Percentiles rank a stretch among this genome's conserved stretches.
Conservation (phyloP, 2,113 vertebrate genomes). For the Ceyx melanurus region DNA sequence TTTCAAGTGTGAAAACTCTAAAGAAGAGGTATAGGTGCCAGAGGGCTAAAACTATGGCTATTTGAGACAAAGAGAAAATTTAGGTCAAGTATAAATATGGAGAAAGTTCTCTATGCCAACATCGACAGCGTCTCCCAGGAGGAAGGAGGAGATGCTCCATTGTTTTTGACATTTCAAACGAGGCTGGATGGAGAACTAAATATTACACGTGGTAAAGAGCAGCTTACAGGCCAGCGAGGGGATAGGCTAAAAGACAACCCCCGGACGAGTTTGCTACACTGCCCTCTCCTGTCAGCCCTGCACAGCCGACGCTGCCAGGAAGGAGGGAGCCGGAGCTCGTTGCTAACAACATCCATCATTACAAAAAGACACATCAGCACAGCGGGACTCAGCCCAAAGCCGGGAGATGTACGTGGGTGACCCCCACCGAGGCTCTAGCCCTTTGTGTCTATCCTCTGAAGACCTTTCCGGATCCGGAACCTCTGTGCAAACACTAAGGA, state of each 20-base stretch:
- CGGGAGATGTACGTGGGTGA: rapidly evolving
- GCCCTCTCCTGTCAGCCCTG: background rate
- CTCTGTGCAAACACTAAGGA: background rate
- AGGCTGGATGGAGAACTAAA: background rate
- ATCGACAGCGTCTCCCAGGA: background rate
- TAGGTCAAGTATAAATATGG: constrained; percentile 8
- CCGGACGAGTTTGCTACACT: background rate
- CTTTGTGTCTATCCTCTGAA: rapidly evolving
- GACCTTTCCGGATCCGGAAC: background rate
- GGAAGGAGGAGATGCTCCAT: background rate
- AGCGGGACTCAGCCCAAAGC: background rate
- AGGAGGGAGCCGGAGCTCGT: background rate
- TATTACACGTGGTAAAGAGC: background rate
- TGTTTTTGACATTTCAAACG: background rate
- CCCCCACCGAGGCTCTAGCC: rapidly evolving
- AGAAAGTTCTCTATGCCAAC: background rate
- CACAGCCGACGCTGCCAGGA: background rate
- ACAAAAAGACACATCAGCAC: rapidly evolving
- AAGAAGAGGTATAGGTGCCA: background rate
- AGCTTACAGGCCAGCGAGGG: background rate
- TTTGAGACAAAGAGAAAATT: background rate
- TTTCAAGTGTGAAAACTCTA: background rate
- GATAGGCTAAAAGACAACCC: background rate
- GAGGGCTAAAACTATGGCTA: background rate
- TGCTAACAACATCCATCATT: background rate